Conservation (phyloP, 2,797 vertebrate genomes). For the Cichlasoma orientale region DNA sequence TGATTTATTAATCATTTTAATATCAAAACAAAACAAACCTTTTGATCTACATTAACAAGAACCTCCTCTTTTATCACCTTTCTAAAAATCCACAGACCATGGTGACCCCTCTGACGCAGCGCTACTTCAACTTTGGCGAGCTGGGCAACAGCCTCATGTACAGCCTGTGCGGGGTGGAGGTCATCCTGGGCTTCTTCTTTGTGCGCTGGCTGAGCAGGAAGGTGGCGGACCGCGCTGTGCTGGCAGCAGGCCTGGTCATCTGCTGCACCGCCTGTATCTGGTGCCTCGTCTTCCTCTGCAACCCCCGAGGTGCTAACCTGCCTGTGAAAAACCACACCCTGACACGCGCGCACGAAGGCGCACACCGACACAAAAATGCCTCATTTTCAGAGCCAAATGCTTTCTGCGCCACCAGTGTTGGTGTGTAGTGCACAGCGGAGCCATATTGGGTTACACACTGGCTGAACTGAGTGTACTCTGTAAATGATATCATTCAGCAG, state of each 20-base stretch:
- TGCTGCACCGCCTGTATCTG: constrained; percentile 85
- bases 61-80: neutral
- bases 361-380: neutral
- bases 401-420: constrained; percentile 21
- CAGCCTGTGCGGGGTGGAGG: constrained; percentile 88
- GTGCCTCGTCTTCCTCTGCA: constrained; percentile 86
- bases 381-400: constrained; percentile 10
- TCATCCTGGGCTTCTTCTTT: constrained; percentile 86
- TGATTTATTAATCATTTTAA: constrained; percentile 27
- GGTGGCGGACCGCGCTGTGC: constrained; percentile 82
- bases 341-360: neutral
- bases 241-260: constrained; percentile 82
- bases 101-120: constrained; percentile 88
- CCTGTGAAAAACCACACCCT: constrained; percentile 5
- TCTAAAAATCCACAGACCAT: constrained; percentile 79
- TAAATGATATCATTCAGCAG: constrained; percentile 56
- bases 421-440: constrained; percentile 35
- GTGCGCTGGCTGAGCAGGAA: constrained; percentile 85
- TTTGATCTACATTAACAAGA: constrained; percentile 39
- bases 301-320: constrained; percentile 80
- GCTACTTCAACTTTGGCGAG: constrained; percentile 84
- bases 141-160: constrained; percentile 90
- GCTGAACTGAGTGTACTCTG: constrained; percentile 44
- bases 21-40: constrained; percentile 29
- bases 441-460: constrained; percentile 45